Evolutionary conservation across 1,140 invertebrate genomes (phyloP).

Genomic region (Oryctes rhinoceros): DNA sequence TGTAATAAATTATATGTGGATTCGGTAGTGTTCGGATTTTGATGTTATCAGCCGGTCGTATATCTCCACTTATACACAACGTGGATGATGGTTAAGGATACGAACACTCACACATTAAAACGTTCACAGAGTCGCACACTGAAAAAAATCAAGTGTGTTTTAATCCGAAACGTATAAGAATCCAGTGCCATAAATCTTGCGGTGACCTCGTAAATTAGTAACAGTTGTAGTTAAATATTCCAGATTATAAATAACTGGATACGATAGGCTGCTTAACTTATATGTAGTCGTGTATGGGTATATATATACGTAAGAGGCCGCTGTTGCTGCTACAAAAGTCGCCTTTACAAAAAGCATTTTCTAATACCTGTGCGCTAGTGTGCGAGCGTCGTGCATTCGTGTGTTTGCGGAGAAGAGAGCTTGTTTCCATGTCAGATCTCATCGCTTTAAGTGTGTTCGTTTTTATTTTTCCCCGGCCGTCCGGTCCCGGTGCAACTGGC

Average conservation of each 20-base stretch:
- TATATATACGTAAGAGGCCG: constrained; percentile 3
- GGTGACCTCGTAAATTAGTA: constrained; percentile 62
- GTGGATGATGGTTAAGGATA: constrained; percentile 5
- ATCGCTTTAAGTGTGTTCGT: constrained; percentile 42
- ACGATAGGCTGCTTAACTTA: constrained; percentile 50
- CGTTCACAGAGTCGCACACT: not conserved
- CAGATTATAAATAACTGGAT: constrained; percentile 62
- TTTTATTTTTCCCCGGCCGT: constrained; percentile 46
- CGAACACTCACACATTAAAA: constrained; percentile 8
- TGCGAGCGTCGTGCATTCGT: constrained; percentile 43
- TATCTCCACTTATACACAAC: not conserved
- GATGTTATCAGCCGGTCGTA: not conserved
- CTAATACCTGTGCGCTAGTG: constrained; percentile 50
- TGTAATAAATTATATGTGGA: constrained; percentile 8
- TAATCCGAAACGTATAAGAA: constrained; percentile 61
- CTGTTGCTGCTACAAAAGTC: constrained; percentile 39
- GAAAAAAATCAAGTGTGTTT: constrained; percentile 42
- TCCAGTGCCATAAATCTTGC: constrained; percentile 60
- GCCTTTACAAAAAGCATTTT: constrained; percentile 58
- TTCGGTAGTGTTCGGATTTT: not conserved
- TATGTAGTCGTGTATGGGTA: not conserved
- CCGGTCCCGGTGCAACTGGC: constrained; percentile 9
- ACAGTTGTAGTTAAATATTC: constrained; percentile 62
- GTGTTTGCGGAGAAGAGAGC: constrained; percentile 51
- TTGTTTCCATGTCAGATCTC: constrained; percentile 52